Evolutionary conservation across 2,888 invertebrate genomes (phyloP), one percentile per base, ranked within the genome.

Genomic region (Helobdella robusta): DNA sequence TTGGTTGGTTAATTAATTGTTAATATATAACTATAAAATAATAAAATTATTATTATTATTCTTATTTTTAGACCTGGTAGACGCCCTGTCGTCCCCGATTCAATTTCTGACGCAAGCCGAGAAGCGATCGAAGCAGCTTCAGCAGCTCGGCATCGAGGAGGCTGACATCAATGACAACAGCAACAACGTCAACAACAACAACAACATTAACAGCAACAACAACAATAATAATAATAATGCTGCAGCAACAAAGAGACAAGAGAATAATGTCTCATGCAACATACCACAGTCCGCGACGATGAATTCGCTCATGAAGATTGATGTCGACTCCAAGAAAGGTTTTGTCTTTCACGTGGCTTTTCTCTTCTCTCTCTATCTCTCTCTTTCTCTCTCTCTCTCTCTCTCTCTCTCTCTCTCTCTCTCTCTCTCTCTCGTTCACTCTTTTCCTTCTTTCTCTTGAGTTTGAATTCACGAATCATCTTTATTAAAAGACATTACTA

Each of bases 41-140:
- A 40, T n/a, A 40, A n/a, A n/a, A n/a, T n/a, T n/a, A n/a, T n/a
- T n/a, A n/a, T n/a, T n/a, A n/a, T n/a, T n/a, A n/a, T n/a, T 15
- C 46, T 50, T 6, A 18, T 25, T 54, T 62, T 6, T 64, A 70
- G 70, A 94, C 78, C 89, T 99, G 79, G 98, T 98, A 89, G 94
- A 94, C 68, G 94, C 95, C 3, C 81, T 98, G 68, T 92, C 93
- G 6, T 95, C 95, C 80, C 97, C 97, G 3, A 73, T 73, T 25
- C 72, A 73, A 4, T 92, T 91, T 80, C 85, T 89, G 81, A 88
- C 89, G 2, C 65, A 67, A 36, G 72, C 71, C 3, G 72, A 72
- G 64, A 72, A 72, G 62, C 84, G 90, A 67, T 86, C 87, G 30
- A 89, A 91, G 76, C 91, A 92, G 80, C 90, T 95, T 88, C 89